phyloP scores from a whole-genome alignment of 2,888 invertebrate species.

The Mellilla xanthometata region DNA sequence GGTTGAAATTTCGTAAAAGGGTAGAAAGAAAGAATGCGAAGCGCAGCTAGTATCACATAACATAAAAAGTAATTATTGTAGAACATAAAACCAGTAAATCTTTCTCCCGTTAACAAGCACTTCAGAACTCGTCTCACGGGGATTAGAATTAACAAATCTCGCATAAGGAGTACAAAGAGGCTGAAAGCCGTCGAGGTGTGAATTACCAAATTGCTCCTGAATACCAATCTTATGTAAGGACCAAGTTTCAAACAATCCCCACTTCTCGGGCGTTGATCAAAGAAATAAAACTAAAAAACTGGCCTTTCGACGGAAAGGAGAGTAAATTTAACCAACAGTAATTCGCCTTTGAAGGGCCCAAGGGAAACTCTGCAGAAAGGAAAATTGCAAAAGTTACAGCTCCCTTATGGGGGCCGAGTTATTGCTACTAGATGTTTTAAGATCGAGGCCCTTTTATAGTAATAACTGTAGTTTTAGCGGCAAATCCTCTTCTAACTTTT shows the following conservation, averaged over 20 bases:
- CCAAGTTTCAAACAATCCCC: constrained; percentile 75
- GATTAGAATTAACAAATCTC: constrained; percentile 16
- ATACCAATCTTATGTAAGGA: constrained; percentile 65
- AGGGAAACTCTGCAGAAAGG: constrained; percentile 61
- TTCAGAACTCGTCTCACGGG: not conserved
- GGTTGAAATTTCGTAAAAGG: too few relatives aligned
- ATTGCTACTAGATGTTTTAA: constrained; percentile 59
- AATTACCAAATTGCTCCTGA: constrained; percentile 72
- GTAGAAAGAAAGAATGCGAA: too few relatives aligned
- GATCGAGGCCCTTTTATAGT: constrained; percentile 34
- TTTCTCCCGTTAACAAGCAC: not conserved
- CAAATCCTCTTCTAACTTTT: constrained; percentile 16
- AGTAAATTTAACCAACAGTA: constrained; percentile 79
- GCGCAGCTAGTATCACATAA: too few relatives aligned
- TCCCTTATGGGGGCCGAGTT: constrained; percentile 68
- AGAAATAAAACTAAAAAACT: constrained; percentile 80
- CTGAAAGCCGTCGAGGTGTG: constrained; percentile 50
- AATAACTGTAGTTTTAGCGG: constrained; percentile 42
- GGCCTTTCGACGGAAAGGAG: constrained; percentile 61
- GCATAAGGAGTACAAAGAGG: constrained; percentile 21
- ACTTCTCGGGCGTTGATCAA: constrained; percentile 75
- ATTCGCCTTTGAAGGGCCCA: constrained; percentile 76
- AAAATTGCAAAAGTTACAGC: constrained; percentile 79
- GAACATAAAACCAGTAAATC: too few relatives aligned
- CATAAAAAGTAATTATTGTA: too few relatives aligned